phyloP scores from a whole-genome alignment of 1,140 invertebrate species.

The Drosophila nigrodunni region DNA sequence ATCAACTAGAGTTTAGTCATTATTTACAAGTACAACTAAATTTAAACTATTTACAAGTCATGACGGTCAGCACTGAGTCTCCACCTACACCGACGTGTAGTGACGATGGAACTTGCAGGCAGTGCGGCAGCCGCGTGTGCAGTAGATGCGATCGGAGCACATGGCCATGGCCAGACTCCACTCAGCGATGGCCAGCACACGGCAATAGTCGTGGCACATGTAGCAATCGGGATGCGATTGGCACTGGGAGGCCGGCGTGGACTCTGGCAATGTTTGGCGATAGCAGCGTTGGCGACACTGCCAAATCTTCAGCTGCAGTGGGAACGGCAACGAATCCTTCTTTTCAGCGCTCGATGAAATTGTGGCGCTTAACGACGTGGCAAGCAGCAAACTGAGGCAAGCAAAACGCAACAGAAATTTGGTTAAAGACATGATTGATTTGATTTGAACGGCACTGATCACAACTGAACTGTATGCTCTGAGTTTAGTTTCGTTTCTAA shows the following conservation, averaged over 20 bases:
- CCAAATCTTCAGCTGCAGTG: slow-evolving; percentile 40
- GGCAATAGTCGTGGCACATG: slow-evolving; percentile 79
- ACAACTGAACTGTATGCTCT: slow-evolving; percentile 12
- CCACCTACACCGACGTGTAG: not conserved
- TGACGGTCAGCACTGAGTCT: too few relatives aligned
- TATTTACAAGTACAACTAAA: slow-evolving; percentile 8
- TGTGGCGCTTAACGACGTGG: slow-evolving; percentile 39
- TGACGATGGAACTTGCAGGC: slow-evolving; percentile 60
- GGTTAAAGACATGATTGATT: not conserved
- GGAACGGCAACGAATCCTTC: slow-evolving; percentile 17
- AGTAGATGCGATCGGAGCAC: slow-evolving; percentile 68
- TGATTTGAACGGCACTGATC: not conserved
- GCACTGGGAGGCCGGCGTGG: slow-evolving; percentile 40
- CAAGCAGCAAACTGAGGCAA: slow-evolving; percentile 15
- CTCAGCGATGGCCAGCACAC: slow-evolving; percentile 58
- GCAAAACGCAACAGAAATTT: not conserved
- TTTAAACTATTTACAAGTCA: slow-evolving; percentile 13
- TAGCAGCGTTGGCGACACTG: slow-evolving; percentile 67
- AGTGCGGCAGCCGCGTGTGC: slow-evolving; percentile 70
- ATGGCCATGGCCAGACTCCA: slow-evolving; percentile 60
- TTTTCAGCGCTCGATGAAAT: slow-evolving; percentile 36
- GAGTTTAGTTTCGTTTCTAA: slow-evolving; percentile 53
- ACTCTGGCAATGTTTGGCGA: slow-evolving; percentile 24
- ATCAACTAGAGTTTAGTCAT: slow-evolving; percentile 15
- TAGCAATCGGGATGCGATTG: slow-evolving; percentile 65